Percentiles rank a stretch among this genome's conserved stretches.
phyloP scores from a whole-genome alignment of 2,888 invertebrate genomes.

The Branchellion lobata region DNA sequence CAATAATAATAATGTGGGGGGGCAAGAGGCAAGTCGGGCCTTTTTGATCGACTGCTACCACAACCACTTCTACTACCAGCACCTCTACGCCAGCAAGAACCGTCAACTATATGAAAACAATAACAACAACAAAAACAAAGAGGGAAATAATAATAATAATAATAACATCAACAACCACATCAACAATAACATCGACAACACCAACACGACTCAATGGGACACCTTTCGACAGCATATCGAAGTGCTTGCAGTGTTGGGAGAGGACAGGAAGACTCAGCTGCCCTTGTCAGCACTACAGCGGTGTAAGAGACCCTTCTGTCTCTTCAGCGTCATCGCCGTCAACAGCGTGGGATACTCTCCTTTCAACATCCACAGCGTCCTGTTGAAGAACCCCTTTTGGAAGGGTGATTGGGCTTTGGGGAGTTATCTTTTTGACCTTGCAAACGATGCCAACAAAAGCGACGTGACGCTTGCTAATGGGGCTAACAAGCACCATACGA shows the following conservation, averaged over 20 bases:
- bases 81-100: neutral
- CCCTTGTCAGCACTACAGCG: neutral
- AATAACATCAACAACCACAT: neutral
- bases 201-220: neutral
- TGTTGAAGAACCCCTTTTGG: neutral
- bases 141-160: neutral
- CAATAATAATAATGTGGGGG: no score
- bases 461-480: no score
- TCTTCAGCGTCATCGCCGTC: neutral
- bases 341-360: neutral
- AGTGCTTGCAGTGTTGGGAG: neutral
- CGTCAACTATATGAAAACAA: no score
- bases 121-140: neutral
- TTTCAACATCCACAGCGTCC: neutral
- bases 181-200: neutral
- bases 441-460: no score
- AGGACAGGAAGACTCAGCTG: neutral
- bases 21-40: no score
- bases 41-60: neutral
- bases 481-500: no score
- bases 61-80: neutral
- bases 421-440: no score
- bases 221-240: neutral
- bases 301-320: neutral
- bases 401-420: no score